These are phyloP conservation scores for Rhynchomys soricoides DNA, from an alignment of 2,113 vertebrate genomes.

Conservation along the genomic window DNA sequence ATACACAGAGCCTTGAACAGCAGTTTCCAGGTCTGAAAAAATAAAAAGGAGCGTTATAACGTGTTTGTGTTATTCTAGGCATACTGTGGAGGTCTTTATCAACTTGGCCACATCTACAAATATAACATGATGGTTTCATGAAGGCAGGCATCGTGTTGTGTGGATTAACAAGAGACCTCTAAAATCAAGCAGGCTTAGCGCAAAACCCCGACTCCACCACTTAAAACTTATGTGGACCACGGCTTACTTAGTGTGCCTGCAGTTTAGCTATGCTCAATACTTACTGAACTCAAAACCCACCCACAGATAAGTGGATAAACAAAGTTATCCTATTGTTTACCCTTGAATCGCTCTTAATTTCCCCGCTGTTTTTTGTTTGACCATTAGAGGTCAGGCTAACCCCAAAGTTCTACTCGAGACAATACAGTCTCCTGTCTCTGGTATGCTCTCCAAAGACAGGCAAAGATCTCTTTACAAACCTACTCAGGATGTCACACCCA, in stretches of 20 bases:
- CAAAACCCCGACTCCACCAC: background rate
- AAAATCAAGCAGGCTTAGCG: background rate
- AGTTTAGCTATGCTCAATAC: background rate
- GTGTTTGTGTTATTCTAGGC: too few species aligned
- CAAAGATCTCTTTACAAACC: background rate
- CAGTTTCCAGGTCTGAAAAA: background rate
- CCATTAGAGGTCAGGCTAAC: slow-evolving; percentile 83
- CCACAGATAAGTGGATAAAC: background rate
- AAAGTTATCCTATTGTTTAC: too few species aligned
- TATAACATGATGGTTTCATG: background rate
- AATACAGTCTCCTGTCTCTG: background rate
- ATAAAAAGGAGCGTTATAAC: background rate
- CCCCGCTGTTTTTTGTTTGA: slow-evolving; percentile 14
- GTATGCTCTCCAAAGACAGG: background rate
- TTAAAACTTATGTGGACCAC: background rate
- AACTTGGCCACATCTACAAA: background rate
- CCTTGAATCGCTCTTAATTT: background rate
- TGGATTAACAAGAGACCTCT: background rate
- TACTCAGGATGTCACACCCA: rapidly evolving
- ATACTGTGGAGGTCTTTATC: background rate
- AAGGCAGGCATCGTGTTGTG: too few species aligned
- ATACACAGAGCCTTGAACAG: background rate
- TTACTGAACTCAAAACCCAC: background rate
- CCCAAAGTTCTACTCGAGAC: slow-evolving; percentile 26
- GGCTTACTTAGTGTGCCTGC: too few species aligned